phyloP scores from a whole-genome alignment of 2,888 invertebrate species.

The Apamea monoglypha region DNA sequence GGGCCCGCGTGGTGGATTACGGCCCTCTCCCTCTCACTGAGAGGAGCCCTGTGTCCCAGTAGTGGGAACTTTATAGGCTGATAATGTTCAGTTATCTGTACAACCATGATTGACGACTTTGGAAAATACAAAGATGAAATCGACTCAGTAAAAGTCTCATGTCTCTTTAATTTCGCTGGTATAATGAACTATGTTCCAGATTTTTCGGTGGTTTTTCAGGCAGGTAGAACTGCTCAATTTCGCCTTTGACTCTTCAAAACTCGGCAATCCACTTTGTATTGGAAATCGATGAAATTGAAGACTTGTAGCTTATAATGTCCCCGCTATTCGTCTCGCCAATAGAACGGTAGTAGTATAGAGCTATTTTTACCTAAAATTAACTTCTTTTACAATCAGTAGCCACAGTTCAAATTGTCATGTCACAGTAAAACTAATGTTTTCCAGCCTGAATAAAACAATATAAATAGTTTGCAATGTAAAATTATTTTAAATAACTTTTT shows the following conservation, averaged over 20 bases:
- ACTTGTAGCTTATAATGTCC: background rate
- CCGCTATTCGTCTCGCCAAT: no score
- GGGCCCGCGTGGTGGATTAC: no score
- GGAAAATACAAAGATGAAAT: background rate
- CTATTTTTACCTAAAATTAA: background rate
- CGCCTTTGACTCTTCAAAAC: background rate
- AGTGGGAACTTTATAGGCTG: no score
- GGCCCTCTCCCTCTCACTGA: no score
- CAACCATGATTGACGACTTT: no score
- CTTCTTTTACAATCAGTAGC: no score
- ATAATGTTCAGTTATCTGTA: background rate
- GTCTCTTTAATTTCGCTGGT: background rate
- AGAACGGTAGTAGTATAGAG: background rate
- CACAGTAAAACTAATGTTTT: background rate
- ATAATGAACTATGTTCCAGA: background rate
- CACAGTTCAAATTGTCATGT: no score
- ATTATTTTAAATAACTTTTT: constrained; percentile 1
- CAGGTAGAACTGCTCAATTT: background rate
- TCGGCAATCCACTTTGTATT: background rate
- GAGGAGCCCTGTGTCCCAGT: no score
- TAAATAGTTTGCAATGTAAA: background rate
- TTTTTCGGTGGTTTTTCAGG: background rate
- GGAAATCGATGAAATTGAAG: background rate
- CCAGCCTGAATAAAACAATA: background rate
- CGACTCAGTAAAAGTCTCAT: background rate